Percentiles rank a stretch among this genome's conserved stretches.
Evolutionary conservation across 92 coral and sea anemone genomes (phyloP).

Genomic region (Umimayanthus chanpuru): DNA sequence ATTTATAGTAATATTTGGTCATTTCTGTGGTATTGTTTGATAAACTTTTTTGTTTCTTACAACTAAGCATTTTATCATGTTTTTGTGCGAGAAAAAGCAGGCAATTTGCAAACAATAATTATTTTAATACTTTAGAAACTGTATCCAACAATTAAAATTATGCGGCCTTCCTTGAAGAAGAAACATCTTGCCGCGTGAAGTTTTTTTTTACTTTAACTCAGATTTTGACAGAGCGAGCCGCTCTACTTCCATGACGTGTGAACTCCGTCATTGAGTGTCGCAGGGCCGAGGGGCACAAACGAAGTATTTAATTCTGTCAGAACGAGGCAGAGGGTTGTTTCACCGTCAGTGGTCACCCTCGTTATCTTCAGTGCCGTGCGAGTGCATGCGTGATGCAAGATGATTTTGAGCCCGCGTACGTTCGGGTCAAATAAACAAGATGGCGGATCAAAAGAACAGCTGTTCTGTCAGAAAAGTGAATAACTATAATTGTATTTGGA

Average conservation of each 20-base stretch:
- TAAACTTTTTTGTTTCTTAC: not conserved
- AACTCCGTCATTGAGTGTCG: not conserved
- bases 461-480: no score
- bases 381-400: no score
- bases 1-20: not conserved
- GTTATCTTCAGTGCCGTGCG: no score
- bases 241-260: not conserved
- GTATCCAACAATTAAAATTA: not conserved
- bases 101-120: not conserved
- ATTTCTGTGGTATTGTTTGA: not conserved
- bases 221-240: not conserved
- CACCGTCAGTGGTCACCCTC: no score
- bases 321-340: no score
- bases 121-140: not conserved
- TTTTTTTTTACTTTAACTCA: no score
- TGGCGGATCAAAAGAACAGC: no score
- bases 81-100: not conserved
- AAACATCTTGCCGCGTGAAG: not conserved
- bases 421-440: no score
- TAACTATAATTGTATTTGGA: no score
- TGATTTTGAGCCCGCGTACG: no score
- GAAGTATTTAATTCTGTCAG: not conserved
- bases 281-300: not conserved
- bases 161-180: not conserved
- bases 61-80: no score